These are phyloP conservation scores for Chrysolina oricalcia DNA, from an alignment of 2,888 invertebrate genomes.

Conservation along the genomic window DNA sequence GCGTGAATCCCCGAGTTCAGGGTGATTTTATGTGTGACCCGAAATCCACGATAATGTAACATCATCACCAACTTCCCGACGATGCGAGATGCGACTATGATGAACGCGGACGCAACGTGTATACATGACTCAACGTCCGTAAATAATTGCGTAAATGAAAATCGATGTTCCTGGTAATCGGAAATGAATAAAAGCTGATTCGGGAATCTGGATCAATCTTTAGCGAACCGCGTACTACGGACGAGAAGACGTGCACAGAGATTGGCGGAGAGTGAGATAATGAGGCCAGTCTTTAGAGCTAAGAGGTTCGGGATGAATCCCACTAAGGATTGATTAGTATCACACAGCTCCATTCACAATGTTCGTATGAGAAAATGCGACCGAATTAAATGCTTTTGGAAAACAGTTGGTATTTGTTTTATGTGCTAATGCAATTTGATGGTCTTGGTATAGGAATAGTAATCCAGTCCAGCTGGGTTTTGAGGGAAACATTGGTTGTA, in stretches of 20 bases:
- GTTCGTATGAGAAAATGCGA: background rate
- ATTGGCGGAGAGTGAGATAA: background rate
- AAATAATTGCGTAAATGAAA: slow-evolving; percentile 3
- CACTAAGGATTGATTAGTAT: background rate
- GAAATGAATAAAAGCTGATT: slow-evolving; percentile 2
- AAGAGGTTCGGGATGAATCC: background rate
- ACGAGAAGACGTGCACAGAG: background rate
- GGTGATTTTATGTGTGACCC: background rate
- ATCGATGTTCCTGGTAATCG: background rate
- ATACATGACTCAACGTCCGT: background rate
- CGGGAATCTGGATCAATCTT: background rate
- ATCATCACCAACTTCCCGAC: background rate
- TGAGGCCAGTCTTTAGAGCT: background rate
- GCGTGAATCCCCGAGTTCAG: background rate
- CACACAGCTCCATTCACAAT: background rate
- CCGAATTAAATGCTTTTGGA: too few relatives aligned
- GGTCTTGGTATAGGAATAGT: too few relatives aligned
- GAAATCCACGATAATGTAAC: background rate
- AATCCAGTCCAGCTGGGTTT: too few relatives aligned
- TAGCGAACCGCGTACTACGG: background rate
- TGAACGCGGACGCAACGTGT: background rate
- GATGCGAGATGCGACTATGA: background rate
- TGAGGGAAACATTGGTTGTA: too few relatives aligned
- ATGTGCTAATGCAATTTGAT: too few relatives aligned
- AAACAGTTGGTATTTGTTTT: too few relatives aligned